Base-by-base conservation (phyloP, 2,797 vertebrate genomes). In the Pipistrellus pygmaeus region DNA sequence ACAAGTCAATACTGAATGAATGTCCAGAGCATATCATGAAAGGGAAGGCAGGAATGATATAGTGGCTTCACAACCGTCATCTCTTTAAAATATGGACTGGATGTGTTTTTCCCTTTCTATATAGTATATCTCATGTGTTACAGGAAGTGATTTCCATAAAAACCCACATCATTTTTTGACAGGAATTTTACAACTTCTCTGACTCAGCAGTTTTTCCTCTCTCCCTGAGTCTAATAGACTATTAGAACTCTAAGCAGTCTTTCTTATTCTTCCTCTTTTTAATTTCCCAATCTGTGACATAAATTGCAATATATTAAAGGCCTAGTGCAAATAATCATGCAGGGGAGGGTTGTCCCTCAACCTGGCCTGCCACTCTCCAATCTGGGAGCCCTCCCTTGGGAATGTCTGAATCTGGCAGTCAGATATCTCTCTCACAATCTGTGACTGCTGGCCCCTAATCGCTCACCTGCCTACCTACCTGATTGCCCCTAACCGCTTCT, bases 61-160 rank as follows among this genome's bases (percentile, higher is more conserved):
- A 8, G 11, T 44, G 6, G 3, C 6, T 13, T 27, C 9, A 30
- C 38, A 32, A 41, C 5, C 0, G 0, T 73, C 5, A 7, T 76
- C 7, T 62, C 12, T 38, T 48, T 86, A 23, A 35, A 91, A 35
- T 10, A 68, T 30, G 35, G 27, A 25, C 17, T 92, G 13, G 55
- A 69, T 51, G 23, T 51, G 2, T 66, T 27, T 93, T 90, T 90
- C 20, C 46, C 7, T 69, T 68, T 86, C 23, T 84, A 20, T 13
- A 9, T 0, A 13, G 62, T 38, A 15, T 6, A 64, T 85, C 11
- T 48, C 32, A 51, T 93, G 3, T 27, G 41, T n/a, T 44, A 64
- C 3, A 48, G n/a, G 9, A 88, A 81, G 20, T 84, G 8, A 82
- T 51, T 92, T 78, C 9, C 46, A 46, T 82, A 82, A 76, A 32